Conservation (phyloP, 2,797 vertebrate species). For the Enoplosus armatus region DNA sequence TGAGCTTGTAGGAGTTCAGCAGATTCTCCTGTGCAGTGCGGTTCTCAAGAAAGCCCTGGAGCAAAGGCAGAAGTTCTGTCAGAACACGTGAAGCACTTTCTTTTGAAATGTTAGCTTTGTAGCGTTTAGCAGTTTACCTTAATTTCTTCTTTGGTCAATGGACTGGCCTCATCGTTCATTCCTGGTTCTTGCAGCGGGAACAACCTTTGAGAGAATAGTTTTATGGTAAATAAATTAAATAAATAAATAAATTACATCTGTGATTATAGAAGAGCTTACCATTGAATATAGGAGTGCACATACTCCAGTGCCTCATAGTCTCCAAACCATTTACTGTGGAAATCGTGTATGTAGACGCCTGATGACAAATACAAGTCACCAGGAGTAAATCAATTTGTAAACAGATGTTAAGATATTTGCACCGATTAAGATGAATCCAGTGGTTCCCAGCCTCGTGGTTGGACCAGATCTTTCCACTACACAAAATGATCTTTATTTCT, state of each 20-base stretch:
- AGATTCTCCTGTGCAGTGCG: conserved; percentile 78
- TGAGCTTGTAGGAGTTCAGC: conserved; percentile 89
- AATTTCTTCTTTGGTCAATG: conserved; percentile 88
- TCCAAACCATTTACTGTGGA: conserved; percentile 83
- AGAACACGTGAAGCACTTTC: not conserved
- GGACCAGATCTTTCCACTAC: not conserved
- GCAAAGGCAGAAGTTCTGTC: not conserved
- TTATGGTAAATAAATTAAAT: too few species aligned
- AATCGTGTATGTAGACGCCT: conserved; percentile 83
- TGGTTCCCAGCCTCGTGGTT: not conserved
- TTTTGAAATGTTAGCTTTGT: not conserved
- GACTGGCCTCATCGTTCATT: conserved; percentile 86
- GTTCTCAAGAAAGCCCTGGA: conserved; percentile 84
- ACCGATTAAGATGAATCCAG: not conserved
- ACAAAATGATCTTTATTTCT: not conserved
- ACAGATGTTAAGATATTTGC: not conserved
- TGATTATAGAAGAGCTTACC: conserved; percentile 81
- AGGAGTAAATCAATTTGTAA: not conserved
- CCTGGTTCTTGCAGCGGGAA: conserved; percentile 94
- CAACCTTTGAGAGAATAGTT: conserved; percentile 89
- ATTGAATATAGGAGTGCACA: conserved; percentile 94
- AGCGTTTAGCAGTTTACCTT: conserved; percentile 77
- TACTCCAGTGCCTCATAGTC: conserved; percentile 86
- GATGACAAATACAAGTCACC: conserved; percentile 9
- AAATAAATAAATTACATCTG: too few species aligned